Conservation (phyloP, 2,797 vertebrate genomes). For the Notolepis coatsorum region DNA sequence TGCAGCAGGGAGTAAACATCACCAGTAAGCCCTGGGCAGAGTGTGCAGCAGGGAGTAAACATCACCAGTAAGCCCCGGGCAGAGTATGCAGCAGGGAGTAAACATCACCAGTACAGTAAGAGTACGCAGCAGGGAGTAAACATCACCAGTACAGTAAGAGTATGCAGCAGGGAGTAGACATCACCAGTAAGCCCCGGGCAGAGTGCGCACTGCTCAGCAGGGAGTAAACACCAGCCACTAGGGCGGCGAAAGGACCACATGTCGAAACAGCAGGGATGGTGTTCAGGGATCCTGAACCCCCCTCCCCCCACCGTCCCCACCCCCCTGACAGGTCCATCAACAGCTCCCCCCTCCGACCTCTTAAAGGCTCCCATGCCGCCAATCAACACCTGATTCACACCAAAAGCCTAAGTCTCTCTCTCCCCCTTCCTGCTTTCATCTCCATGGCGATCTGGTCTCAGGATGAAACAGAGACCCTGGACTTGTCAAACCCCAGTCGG, state of each 20-base stretch:
- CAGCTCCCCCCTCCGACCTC: conserved; percentile 8
- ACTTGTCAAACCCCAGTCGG: conserved; percentile 63
- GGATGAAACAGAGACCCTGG: conserved; percentile 61
- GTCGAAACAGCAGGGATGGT: conserved; percentile 31
- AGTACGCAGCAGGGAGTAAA: too few relatives aligned
- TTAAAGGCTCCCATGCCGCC: conserved; percentile 61
- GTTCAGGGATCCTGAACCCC: conserved; percentile 43
- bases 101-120: too few relatives aligned
- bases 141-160: too few relatives aligned
- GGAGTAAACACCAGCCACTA: background rate
- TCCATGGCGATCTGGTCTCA: conserved; percentile 40
- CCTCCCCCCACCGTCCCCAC: conserved; percentile 44
- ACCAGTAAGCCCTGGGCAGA: too few relatives aligned
- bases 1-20: too few relatives aligned
- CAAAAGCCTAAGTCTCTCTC: conserved; percentile 50
- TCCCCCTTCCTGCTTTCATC: conserved; percentile 63
- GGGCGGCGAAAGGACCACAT: too few relatives aligned
- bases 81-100: too few relatives aligned
- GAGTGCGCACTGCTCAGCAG: too few relatives aligned
- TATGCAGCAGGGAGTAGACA: too few relatives aligned
- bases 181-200: too few relatives aligned
- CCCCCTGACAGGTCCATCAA: conserved; percentile 45
- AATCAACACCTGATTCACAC: conserved; percentile 76
- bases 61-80: too few relatives aligned
- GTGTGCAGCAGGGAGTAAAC: too few relatives aligned